Evolutionary conservation across 2,888 invertebrate genomes (phyloP).

Genomic region (Tetragonisca angustula): DNA sequence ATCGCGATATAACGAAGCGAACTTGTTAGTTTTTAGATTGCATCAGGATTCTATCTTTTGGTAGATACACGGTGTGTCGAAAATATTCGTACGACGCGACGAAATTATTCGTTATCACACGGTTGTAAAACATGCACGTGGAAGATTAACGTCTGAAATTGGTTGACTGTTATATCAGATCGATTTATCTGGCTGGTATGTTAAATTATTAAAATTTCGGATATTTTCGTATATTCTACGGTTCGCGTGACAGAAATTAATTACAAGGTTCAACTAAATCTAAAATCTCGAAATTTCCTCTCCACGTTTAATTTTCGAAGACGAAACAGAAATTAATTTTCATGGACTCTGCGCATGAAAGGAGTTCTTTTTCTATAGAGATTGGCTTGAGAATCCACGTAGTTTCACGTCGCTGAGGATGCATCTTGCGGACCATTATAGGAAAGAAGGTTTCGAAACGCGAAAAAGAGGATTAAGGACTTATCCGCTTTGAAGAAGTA

Average conservation of each 20-base stretch:
- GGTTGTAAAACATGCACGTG: background rate
- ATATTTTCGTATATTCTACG: too few relatives aligned
- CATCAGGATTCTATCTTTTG: slow-evolving; percentile 25
- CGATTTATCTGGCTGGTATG: too few relatives aligned
- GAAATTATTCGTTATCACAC: background rate
- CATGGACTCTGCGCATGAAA: too few relatives aligned
- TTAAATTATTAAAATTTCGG: too few relatives aligned
- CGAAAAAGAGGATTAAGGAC: slow-evolving; percentile 2
- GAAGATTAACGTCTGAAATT: background rate
- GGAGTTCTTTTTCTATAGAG: background rate
- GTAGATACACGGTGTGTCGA: background rate
- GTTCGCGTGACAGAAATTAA: too few relatives aligned
- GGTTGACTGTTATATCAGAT: too few relatives aligned
- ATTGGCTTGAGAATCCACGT: background rate
- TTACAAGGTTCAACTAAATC: too few relatives aligned
- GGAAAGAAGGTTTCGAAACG: background rate
- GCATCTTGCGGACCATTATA: background rate
- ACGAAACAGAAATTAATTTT: background rate
- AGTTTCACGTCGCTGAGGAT: background rate
- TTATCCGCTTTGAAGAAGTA: background rate
- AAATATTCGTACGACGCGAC: background rate
- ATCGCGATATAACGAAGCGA: slow-evolving; percentile 55
- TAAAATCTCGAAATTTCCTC: too few relatives aligned
- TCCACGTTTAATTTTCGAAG: background rate
- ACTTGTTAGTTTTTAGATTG: slow-evolving; percentile 38